These are phyloP conservation scores for Illadopsis cleaveri DNA, from an alignment of 2,113 vertebrate genomes.

Conservation along the genomic window DNA sequence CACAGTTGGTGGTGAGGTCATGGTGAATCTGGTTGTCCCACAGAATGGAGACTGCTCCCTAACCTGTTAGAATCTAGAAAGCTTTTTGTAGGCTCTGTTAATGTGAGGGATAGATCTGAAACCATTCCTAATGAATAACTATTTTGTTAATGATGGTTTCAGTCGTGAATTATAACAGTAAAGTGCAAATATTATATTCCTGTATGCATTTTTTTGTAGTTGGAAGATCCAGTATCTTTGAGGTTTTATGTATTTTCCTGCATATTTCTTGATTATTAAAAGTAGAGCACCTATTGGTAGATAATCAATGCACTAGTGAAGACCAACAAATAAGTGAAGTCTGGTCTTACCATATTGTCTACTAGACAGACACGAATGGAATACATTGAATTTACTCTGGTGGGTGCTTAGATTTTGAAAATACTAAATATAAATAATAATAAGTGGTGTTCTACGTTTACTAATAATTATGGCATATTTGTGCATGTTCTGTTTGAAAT, in stretches of 20 bases:
- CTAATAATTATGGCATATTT: conserved; percentile 39
- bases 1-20: background rate
- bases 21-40: background rate
- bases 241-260: background rate
- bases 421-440: background rate
- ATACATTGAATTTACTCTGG: background rate
- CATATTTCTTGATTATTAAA: background rate
- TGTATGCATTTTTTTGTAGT: background rate
- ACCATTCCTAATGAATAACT: background rate
- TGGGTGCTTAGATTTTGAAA: background rate
- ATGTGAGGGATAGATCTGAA: background rate
- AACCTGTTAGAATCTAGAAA: background rate
- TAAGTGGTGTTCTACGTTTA: background rate
- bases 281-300: background rate
- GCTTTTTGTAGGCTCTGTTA: background rate
- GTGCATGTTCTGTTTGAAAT: conserved; percentile 67
- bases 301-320: background rate
- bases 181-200: background rate
- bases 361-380: background rate
- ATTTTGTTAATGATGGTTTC: background rate
- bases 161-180: background rate
- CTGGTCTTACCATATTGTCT: background rate
- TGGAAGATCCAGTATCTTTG: background rate
- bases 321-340: background rate
- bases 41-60: background rate